Evolutionary conservation across 1,140 invertebrate species (phyloP).

Genomic region (Diorhabda sublineata): DNA sequence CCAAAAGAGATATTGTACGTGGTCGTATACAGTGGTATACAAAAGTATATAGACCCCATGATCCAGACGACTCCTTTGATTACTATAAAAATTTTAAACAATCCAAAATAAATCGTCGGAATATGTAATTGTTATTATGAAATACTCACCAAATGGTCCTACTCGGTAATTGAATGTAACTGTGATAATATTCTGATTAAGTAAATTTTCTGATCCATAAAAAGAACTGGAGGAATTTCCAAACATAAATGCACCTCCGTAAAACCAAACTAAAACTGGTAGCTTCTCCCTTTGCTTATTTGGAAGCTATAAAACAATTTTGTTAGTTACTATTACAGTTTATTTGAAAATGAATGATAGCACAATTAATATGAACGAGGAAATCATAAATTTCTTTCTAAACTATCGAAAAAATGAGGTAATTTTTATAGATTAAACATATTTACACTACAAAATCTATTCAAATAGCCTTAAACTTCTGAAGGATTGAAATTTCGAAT

Average conservation of each 20-base stretch:
- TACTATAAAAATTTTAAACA: too few relatives aligned
- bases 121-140: neutral
- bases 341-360: neutral
- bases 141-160: conserved; percentile 14
- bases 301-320: neutral
- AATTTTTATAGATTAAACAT: too few relatives aligned
- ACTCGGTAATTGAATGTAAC: conserved; percentile 16
- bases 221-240: conserved; percentile 1
- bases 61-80: too few relatives aligned
- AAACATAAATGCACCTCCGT: conserved; percentile 12
- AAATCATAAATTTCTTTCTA: neutral
- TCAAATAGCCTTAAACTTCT: too few relatives aligned
- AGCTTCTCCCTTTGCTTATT: conserved; percentile 3
- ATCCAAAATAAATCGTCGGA: too few relatives aligned
- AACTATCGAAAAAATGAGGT: too few relatives aligned
- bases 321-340: neutral
- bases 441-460: too few relatives aligned
- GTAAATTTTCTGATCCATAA: conserved; percentile 10
- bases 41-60: too few relatives aligned
- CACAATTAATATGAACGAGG: neutral
- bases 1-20: too few relatives aligned
- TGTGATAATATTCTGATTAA: conserved; percentile 10
- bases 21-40: too few relatives aligned
- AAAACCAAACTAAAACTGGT: conserved; percentile 19
- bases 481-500: too few relatives aligned